A percentile compares a stretch with the other conserved stretches of the same genome.
phyloP scores from a whole-genome alignment of 2,888 invertebrate genomes.

The Fissipunctia ypsillon region DNA sequence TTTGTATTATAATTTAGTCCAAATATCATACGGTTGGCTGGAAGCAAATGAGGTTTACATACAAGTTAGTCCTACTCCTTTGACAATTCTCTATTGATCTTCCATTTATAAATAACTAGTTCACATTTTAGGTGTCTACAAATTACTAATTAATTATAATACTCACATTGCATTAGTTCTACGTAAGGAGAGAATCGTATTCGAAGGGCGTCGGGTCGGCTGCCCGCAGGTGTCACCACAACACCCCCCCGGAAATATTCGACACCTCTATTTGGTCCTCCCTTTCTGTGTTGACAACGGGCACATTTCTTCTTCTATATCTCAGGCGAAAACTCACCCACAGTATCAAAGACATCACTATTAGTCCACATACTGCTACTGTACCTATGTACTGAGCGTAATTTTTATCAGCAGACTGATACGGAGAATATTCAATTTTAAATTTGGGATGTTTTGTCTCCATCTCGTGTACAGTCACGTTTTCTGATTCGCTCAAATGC shows the following conservation, averaged over 20 bases:
- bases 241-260: conserved; percentile 91
- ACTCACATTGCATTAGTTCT: conserved; percentile 86
- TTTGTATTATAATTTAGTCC: conserved; percentile 30
- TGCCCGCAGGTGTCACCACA: conserved; percentile 93
- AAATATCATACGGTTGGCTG: conserved; percentile 40
- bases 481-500: conserved; percentile 70
- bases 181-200: conserved; percentile 90
- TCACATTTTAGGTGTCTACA: conserved; percentile 9
- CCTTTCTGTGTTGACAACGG: conserved; percentile 75
- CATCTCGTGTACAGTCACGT: conserved; percentile 71
- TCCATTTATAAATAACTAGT: conserved; percentile 9
- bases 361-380: conserved; percentile 90
- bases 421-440: conserved; percentile 83
- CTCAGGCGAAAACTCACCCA: conserved; percentile 87
- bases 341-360: conserved; percentile 89
- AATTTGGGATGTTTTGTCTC: conserved; percentile 78
- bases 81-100: conserved; percentile 42
- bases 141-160: conserved; percentile 51
- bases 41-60: conserved; percentile 23
- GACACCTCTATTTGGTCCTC: conserved; percentile 91
- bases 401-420: conserved; percentile 78
- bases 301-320: conserved; percentile 81
- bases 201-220: conserved; percentile 90
- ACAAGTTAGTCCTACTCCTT: conserved; percentile 30
- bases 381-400: conserved; percentile 89